Evolutionary conservation across 2,797 vertebrate species (phyloP), one percentile per base, ranked within the genome.

Genomic region (Tolypeutes matacus): DNA sequence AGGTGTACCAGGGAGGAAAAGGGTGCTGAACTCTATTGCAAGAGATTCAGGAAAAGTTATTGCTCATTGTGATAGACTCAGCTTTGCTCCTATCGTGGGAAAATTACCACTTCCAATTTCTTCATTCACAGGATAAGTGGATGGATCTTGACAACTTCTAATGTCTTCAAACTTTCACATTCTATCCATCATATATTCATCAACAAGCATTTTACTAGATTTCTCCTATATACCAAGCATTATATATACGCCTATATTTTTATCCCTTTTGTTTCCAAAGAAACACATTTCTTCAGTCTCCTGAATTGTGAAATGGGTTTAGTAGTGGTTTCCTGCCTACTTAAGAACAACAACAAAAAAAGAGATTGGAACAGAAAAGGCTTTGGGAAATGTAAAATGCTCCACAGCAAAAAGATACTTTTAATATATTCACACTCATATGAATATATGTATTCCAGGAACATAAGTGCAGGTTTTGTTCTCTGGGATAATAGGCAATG

Each of bases 121-220:
- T 21, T 94, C 46, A 36, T 72, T 72, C 39, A 42, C 17, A 69
- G 42, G 70, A 69, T 46, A 64, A 72, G 42, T 60, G 9, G 21
- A n/a, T 83, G 8, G 21, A 77, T 82, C 20, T 84, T 51, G 29
- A 77, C n/a, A 42, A 31, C 85, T 90, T 86, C 56, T 86, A 86
- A 86, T 42, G 78, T 82, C 67, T 95, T 92, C 2, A 96, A 39
- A 93, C 20, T 77, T 76, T 64, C 21, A 56, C 12, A 62, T 36
- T 94, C 73, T 78, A 56, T 67, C 65, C 86, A 64, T 10, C 18
- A 75, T 18, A 39, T 58, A n/a, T 42, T 64, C 10, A 72, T 73
- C n/a, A 70, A 69, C 27, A 89, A 78, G 51, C 67, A 62, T 29
- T 58, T 56, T 39, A 34, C 34, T 34, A 21, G 29, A 60, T 70